Percentiles rank a stretch among this genome's conserved stretches.
Conservation (phyloP, 2,888 invertebrate species). For the Endomychus coccineus region DNA sequence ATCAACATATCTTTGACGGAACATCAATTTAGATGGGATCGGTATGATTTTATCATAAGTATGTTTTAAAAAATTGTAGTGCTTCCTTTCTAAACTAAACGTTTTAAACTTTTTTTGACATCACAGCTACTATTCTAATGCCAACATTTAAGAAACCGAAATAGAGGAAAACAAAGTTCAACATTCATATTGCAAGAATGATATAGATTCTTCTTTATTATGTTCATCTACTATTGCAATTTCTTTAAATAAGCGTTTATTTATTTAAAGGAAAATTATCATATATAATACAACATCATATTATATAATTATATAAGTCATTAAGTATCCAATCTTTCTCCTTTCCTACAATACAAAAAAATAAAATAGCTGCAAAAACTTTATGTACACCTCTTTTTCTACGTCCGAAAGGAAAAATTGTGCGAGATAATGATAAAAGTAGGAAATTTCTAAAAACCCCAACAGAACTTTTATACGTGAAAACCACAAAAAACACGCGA, state of each 20-base stretch:
- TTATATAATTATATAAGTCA: slow-evolving; percentile 27
- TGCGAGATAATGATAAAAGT: slow-evolving; percentile 26
- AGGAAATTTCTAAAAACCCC: too few species aligned
- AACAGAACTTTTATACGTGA: slow-evolving; percentile 3
- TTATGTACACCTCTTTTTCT: slow-evolving; percentile 15
- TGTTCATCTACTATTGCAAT: slow-evolving; percentile 21
- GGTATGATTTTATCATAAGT: too few species aligned
- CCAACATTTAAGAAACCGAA: slow-evolving; percentile 33
- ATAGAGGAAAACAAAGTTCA: slow-evolving; percentile 21
- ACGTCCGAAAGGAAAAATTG: slow-evolving; percentile 23
- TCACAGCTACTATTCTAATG: slow-evolving; percentile 41
- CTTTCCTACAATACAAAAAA: slow-evolving; percentile 16
- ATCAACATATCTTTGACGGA: too few species aligned
- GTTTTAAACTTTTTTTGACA: slow-evolving; percentile 29
- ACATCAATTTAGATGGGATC: too few species aligned
- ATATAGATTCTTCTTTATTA: slow-evolving; percentile 27
- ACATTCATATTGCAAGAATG: slow-evolving; percentile 33
- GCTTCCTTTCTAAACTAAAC: slow-evolving; percentile 30
- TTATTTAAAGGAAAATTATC: slow-evolving; percentile 9
- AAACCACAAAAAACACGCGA: slow-evolving; percentile 9
- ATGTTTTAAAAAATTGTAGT: slow-evolving; percentile 13
- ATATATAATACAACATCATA: slow-evolving; percentile 12
- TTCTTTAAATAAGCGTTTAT: slow-evolving; percentile 12
- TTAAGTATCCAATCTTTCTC: slow-evolving; percentile 16
- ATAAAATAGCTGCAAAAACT: slow-evolving; percentile 16